Evolutionary conservation across 2,113 vertebrate species (phyloP).

Genomic region (Scartelaos histophorus): DNA sequence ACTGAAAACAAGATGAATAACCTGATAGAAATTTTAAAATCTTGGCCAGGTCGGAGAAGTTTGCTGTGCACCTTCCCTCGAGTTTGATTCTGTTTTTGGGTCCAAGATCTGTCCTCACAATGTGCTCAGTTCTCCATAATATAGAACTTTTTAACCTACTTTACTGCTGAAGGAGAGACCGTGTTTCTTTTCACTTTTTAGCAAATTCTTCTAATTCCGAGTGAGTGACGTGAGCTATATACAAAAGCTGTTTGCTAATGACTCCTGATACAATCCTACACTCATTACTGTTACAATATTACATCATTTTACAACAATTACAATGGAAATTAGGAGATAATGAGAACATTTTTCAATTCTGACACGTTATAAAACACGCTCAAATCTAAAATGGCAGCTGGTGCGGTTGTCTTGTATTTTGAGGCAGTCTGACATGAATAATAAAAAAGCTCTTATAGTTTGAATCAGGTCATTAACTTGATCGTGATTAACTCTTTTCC

Average conservation of each 20-base stretch:
- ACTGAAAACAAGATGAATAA: too few relatives aligned
- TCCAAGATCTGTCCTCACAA: too few relatives aligned
- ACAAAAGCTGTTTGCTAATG: neutral
- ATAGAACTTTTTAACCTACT: too few relatives aligned
- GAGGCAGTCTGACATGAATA: neutral
- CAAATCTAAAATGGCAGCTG: neutral
- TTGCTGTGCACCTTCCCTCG: too few relatives aligned
- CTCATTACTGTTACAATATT: neutral
- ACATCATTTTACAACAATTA: neutral
- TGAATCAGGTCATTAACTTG: neutral
- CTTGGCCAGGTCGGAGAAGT: too few relatives aligned
- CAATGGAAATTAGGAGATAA: neutral
- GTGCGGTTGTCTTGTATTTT: neutral
- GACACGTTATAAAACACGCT: neutral
- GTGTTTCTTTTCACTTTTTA: too few relatives aligned
- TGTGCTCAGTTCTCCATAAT: too few relatives aligned
- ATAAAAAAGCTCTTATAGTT: conserved; percentile 4
- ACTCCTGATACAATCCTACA: neutral
- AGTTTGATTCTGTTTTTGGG: too few relatives aligned
- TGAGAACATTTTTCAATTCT: neutral
- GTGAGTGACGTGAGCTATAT: too few relatives aligned
- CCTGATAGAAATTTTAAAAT: too few relatives aligned
- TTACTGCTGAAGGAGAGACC: too few relatives aligned
- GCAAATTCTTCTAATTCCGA: too few relatives aligned
- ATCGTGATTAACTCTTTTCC: conserved; percentile 13